Percentiles rank a stretch among this genome's conserved stretches.
Evolutionary conservation across 2,888 invertebrate genomes (phyloP).

Genomic region (Latheticus oryzae): DNA sequence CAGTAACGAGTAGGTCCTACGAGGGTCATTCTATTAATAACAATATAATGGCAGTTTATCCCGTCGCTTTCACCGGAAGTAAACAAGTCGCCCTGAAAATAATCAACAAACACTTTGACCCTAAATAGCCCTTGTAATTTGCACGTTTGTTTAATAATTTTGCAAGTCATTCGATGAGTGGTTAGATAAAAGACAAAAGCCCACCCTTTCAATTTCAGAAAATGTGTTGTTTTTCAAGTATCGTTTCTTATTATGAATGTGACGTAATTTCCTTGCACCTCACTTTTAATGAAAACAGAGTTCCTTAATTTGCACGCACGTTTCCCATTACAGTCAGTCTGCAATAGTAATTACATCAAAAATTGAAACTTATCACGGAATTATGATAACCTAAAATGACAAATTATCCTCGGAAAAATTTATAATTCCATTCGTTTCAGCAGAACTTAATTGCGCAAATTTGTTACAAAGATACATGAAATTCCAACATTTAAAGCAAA

Average conservation of each 20-base stretch:
- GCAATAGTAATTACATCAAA: constrained; percentile 12
- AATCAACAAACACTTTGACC: constrained; percentile 37
- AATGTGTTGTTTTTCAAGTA: no score
- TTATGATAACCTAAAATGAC: constrained; percentile 14
- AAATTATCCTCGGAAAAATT: constrained; percentile 16
- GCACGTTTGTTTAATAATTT: constrained; percentile 9
- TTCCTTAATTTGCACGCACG: constrained; percentile 14
- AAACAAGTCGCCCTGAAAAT: constrained; percentile 38
- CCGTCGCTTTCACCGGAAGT: constrained; percentile 36
- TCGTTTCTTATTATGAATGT: no score
- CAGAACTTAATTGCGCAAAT: constrained; percentile 20
- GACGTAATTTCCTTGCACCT: neutral
- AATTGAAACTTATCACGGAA: constrained; percentile 14
- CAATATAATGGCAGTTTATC: constrained; percentile 52
- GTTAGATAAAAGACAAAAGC: no score
- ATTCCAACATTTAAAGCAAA: constrained; percentile 13
- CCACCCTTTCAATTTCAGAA: no score
- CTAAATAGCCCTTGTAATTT: constrained; percentile 15
- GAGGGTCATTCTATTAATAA: constrained; percentile 59
- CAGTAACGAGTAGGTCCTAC: constrained; percentile 54
- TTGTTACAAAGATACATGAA: constrained; percentile 23
- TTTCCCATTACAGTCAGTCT: constrained; percentile 3
- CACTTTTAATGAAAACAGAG: no score
- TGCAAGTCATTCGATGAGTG: no score
- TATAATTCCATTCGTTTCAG: constrained; percentile 24